These are phyloP conservation scores for Mustela erminea DNA, from an alignment of 2,797 vertebrate genomes.

Conservation along the genomic window DNA sequence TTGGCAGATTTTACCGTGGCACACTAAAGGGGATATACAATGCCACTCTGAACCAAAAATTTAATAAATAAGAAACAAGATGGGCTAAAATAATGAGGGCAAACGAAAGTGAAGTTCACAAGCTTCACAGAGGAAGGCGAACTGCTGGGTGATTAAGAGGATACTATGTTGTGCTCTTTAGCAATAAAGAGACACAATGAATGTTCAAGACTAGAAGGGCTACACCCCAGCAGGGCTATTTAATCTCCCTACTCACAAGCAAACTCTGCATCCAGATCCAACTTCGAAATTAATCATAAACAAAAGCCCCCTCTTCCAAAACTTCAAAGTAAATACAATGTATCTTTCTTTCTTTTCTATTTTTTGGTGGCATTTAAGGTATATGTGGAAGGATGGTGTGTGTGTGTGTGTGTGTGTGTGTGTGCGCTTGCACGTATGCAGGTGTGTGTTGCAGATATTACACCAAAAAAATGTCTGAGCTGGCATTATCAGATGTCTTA, in stretches of 20 bases:
- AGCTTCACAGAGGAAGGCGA: neutral
- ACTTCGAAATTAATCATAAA: neutral
- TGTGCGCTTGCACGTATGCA: too few relatives aligned
- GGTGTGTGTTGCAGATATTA: neutral
- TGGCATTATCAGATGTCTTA: neutral
- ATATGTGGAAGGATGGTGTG: neutral
- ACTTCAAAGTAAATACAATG: neutral
- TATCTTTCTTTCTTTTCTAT: neutral
- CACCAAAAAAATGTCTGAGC: neutral
- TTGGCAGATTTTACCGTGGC: neutral
- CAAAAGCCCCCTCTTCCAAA: neutral
- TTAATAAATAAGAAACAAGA: conserved; percentile 12
- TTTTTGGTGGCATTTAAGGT: neutral
- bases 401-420: neutral
- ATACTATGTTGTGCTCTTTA: neutral
- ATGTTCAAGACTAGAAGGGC: neutral
- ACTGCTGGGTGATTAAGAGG: neutral
- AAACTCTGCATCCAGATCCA: neutral
- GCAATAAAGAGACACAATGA: neutral
- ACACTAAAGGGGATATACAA: neutral
- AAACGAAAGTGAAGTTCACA: neutral
- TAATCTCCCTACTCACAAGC: neutral
- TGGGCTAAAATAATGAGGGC: neutral
- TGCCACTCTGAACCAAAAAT: neutral
- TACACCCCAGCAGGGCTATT: neutral